Base-by-base conservation (phyloP, 1,140 invertebrate genomes). In the Magallana gigas region DNA sequence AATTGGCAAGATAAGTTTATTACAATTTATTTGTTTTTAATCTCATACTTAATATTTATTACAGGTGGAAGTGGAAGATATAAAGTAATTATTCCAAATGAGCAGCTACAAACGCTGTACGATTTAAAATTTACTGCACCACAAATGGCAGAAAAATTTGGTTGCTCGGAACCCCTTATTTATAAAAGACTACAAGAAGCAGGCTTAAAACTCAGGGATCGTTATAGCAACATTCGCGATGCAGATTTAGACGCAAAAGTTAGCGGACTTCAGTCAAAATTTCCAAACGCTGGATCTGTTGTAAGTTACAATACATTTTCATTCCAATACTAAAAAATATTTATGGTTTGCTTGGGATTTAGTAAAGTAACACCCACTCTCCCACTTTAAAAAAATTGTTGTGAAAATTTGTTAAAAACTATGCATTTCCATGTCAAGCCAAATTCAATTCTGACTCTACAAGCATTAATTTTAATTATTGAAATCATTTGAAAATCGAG, bases 111-210 rank as follows among this genome's bases (percentile, higher is more conserved):
- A 58, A 84, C 60, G 82, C 57, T 84, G n/a, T 29, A 84, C 56
- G 16, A 84, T 84, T 84, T 84, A 58, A 84, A 84, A 60, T 84
- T 84, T 60, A 84, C 82, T 59, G 82, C 82, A 84, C 23, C 57
- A 12, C 82, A 58, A 84, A 84, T 84, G 57, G 82, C 82, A 84
- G 82, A 84, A 60, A n/a, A 84, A 59, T 84, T 84, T 84, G n/a
- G 36, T 29, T 84, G 82, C 36, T 84, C 82, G n/a, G 12, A 18
- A 59, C 57, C n/a, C n/a, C 18, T 84, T 18, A 58, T 84, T 58
- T 84, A 68, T n/a, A 68, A 18, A 68, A n/a, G 64, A n/a, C 64
- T 68, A 18, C 14, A 68, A 18, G 64, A 7, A 68, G 29, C n/a
- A 8, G 64, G 64, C 1, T n/a, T 68, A n/a, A 14, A 68, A 7